Evolutionary conservation across 2,797 vertebrate genomes (phyloP), one percentile per base, ranked within the genome.

Genomic region (Spizella passerina): DNA sequence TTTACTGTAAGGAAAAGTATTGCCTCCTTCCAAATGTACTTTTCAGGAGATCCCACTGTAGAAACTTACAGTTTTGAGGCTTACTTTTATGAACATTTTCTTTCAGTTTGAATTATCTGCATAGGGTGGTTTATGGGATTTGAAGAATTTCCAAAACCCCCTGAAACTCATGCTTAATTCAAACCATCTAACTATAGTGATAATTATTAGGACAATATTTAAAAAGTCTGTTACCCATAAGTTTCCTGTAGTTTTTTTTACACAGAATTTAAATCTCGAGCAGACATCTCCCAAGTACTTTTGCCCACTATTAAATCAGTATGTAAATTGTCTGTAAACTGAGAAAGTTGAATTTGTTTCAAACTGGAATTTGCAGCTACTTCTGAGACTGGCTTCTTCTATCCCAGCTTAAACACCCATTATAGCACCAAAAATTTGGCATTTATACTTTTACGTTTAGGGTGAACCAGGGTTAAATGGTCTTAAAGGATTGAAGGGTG

Each of bases 401-500:
- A 66, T 98, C 97, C 86, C 87, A 92, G 73, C 92, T 97, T 97
- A 94, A 98, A 94, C 88, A 94, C 94, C 91, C 96, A 22, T 97
- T 96, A 97, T 96, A 97, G 97, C 95, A 97, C 89, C 97, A 97
- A 97, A 97, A 96, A 98, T 96, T 92, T 97, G 96, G 98, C 97
- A 97, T 98, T 97, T 99, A 95, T 97, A 97, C 98, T 98, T 98
- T 98, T 98, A 97, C 97, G 17, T 98, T 98, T 98, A 99, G 99
- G 99, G 99, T 94, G 99, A 99, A 97, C 97, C 99, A 97, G 99
- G 99, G 96, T 98, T 99, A 98, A 99, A 99, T 97, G 99, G 99
- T 97, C 95, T 98, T 96, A 99, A 99, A 98, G 99, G 99, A 93
- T 98, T 98, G 96, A 99, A 99, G 93, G 99, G 99, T 96, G 99